Conservation (phyloP, 2,888 invertebrate genomes). For the Drosophila anomalata region DNA sequence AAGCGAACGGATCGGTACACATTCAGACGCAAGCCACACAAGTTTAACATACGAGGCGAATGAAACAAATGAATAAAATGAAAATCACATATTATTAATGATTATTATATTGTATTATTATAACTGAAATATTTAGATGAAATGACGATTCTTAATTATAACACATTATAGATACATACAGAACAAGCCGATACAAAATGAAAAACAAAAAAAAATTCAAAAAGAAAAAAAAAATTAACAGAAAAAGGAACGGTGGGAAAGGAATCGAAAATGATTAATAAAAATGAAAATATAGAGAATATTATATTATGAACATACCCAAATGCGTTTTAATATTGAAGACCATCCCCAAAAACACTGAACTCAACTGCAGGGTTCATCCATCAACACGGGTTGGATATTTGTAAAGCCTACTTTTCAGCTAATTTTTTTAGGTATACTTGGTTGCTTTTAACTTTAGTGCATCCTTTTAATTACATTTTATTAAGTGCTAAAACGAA, state of each 20-base stretch:
- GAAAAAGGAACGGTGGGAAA: conserved; percentile 39
- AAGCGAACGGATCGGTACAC: conserved; percentile 34
- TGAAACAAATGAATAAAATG: conserved; percentile 62
- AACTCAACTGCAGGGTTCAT: too few species aligned
- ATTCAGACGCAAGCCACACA: conserved; percentile 38
- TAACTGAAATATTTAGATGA: conserved; percentile 81
- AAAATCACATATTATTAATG: conserved; percentile 75
- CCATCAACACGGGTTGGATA: too few species aligned
- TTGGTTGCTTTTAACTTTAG: too few species aligned
- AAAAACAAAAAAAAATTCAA: conserved; percentile 43
- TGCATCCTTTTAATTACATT: too few species aligned
- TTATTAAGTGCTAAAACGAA: neutral
- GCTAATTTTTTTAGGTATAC: neutral
- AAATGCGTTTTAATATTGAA: conserved; percentile 20
- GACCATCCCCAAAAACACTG: neutral
- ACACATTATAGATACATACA: conserved; percentile 80
- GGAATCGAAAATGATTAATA: conserved; percentile 66
- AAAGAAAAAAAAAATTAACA: conserved; percentile 50
- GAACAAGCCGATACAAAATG: conserved; percentile 62
- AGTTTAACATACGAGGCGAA: conserved; percentile 40
- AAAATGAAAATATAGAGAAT: conserved; percentile 81
- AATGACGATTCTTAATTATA: conserved; percentile 82
- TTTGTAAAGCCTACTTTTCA: too few species aligned
- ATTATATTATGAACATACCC: conserved; percentile 74
- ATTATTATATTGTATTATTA: conserved; percentile 81